Evolutionary conservation across 2,113 vertebrate species (phyloP), one percentile per base, ranked within the genome.

Genomic region (Peucedramus taeniatus): DNA sequence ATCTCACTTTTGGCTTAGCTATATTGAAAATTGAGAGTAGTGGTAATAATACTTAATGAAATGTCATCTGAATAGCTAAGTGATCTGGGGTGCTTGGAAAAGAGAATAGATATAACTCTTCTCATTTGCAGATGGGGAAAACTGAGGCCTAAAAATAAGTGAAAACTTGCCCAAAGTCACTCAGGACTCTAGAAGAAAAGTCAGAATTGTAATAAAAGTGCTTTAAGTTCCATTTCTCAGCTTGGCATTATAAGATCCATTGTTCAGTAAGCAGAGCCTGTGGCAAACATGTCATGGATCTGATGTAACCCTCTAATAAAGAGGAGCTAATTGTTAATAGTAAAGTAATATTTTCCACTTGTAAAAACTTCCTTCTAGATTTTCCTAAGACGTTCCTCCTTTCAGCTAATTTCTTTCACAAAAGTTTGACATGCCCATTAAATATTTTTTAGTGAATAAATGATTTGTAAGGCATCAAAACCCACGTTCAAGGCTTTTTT

Each of bases 21-120:
- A 33, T 82, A 75, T 84, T 79, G 66, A 69, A 94, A 94, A 71
- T 23, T 44, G 63, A 68, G 69, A 71, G 21, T 37, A 87, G 35
- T 51, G 31, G 45, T 81, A 87, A 84, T 90, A 84, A 84, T 84
- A 87, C 44, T 76, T 93, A 86, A 78, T 72, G 78, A 95, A 93
- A 84, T 75, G 77, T 91, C 81, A 89, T 56, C 77, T 68, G 45
- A 71, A 94, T 87, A 93, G 44, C 60, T 87, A 85, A 84, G 40
- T 71, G 74, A 64, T 84, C 49, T 56, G 61, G 45, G 37, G 15
- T 85, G 39, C 70, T 72, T 79, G 57, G 61, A 37, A 40, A 93
- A 93, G 23, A 94, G 71, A 81, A 57, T 35, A 83, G 45, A 44
- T 50, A 37, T 4, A 42, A 50, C 53, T 77, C 18, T 50, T 88